Evolutionary conservation across 2,113 vertebrate species (phyloP).

Genomic region (Nyctibius bracteatus): DNA sequence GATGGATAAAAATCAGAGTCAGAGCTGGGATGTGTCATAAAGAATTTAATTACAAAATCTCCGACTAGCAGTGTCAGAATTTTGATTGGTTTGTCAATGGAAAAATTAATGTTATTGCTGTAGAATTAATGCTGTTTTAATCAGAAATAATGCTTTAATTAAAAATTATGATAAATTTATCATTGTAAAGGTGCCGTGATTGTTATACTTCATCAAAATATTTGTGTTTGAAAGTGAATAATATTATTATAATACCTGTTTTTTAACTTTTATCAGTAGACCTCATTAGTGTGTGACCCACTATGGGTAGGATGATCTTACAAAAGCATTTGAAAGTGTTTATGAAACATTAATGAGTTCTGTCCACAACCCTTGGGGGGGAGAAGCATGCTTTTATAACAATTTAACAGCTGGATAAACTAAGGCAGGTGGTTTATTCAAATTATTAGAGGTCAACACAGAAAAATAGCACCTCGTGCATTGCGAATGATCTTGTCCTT

Average conservation of each 20-base stretch:
- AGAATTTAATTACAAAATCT: conserved; percentile 3
- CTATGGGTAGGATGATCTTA: neutral
- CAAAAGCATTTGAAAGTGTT: conserved; percentile 16
- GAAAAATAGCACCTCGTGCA: neutral
- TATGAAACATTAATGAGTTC: conserved; percentile 41
- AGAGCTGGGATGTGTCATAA: neutral
- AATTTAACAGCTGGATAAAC: conserved; percentile 39
- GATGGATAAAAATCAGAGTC: neutral
- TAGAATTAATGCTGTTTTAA: neutral
- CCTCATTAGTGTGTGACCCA: neutral
- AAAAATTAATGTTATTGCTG: neutral
- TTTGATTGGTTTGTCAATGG: neutral
- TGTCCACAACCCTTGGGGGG: neutral
- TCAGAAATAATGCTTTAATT: neutral
- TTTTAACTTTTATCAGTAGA: neutral
- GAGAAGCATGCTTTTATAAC: neutral
- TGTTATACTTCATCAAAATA: neutral
- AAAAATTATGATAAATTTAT: neutral
- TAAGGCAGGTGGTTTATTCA: neutral
- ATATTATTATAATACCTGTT: neutral
- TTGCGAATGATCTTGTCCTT: neutral
- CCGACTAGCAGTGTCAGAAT: neutral
- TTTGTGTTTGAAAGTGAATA: neutral
- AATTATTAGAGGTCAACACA: conserved; percentile 5
- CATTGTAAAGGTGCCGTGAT: neutral